These are phyloP conservation scores for Amniataba percoides DNA, from an alignment of 2,797 vertebrate species.

Conservation along the genomic window DNA sequence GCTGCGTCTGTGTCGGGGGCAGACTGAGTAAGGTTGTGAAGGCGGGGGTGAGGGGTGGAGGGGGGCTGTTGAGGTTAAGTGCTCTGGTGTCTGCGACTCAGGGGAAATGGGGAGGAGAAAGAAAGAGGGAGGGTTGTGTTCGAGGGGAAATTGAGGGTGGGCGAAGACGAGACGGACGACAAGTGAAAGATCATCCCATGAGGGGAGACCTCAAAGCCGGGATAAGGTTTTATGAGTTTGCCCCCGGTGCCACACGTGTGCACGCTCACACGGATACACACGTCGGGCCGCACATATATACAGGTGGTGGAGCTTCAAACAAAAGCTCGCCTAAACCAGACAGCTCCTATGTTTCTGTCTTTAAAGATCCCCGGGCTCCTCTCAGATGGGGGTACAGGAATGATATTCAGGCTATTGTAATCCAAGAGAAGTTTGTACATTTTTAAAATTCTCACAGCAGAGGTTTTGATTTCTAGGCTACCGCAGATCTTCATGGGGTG, in stretches of 20 bases:
- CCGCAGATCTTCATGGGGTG: conserved; percentile 57
- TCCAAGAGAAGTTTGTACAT: conserved; percentile 62
- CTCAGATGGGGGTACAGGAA: conserved; percentile 33
- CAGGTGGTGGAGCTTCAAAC: conserved; percentile 70
- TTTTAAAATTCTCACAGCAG: conserved; percentile 57
- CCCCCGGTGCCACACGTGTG: conserved; percentile 58
- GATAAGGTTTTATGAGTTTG: conserved; percentile 72
- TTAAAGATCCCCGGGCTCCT: conserved; percentile 52
- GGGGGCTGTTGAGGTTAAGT: conserved; percentile 85
- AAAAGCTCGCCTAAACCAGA: conserved; percentile 68
- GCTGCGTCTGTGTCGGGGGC: conserved; percentile 73
- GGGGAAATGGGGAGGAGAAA: conserved; percentile 58
- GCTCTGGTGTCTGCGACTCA: conserved; percentile 78
- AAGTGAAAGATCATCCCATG: conserved; percentile 67
- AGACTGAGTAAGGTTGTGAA: conserved; percentile 46
- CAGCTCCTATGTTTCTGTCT: conserved; percentile 64
- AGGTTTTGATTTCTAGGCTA: conserved; percentile 64
- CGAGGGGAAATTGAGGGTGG: conserved; percentile 47
- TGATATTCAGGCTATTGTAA: conserved; percentile 49
- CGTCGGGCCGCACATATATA: conserved; percentile 32
- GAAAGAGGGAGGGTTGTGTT: conserved; percentile 30
- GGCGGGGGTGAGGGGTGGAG: too few species aligned
- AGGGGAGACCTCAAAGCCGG: conserved; percentile 70
- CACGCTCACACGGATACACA: conserved; percentile 41
- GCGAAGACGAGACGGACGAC: conserved; percentile 39